Evolutionary conservation across 2,113 vertebrate genomes (phyloP).

Genomic region (Pagrus major): DNA sequence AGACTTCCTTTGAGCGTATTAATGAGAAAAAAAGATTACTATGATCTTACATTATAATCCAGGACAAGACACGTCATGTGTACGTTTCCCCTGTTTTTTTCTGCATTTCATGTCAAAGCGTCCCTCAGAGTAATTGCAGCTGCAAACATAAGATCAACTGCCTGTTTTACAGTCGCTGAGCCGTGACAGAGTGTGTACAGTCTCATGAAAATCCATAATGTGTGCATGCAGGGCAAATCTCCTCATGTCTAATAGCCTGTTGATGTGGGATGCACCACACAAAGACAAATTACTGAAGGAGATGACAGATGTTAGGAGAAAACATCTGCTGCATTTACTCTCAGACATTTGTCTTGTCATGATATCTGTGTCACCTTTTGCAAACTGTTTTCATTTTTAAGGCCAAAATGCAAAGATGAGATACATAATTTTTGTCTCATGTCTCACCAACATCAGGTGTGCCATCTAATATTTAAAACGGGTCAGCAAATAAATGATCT

Average conservation of each 20-base stretch:
- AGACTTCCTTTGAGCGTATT: constrained; percentile 62
- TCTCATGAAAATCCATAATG: constrained; percentile 53
- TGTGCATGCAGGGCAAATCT: constrained; percentile 50
- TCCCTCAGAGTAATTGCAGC: constrained; percentile 30
- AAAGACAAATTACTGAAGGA: constrained; percentile 54
- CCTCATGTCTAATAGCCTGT: constrained; percentile 27
- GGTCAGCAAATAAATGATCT: background rate
- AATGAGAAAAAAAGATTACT: constrained; percentile 69
- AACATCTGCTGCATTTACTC: constrained; percentile 29
- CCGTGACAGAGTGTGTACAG: constrained; percentile 53
- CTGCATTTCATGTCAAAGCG: constrained; percentile 26
- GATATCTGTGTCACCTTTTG: background rate
- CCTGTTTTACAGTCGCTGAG: constrained; percentile 27
- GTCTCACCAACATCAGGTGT: too few species aligned
- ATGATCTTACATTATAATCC: constrained; percentile 72
- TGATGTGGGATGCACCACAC: constrained; percentile 12
- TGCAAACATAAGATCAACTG: constrained; percentile 35
- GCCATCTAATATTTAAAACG: too few species aligned
- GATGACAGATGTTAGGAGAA: constrained; percentile 43
- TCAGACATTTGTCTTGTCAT: constrained; percentile 19
- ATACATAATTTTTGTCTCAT: background rate
- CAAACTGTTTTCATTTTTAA: background rate
- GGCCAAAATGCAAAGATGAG: background rate
- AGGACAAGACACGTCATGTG: constrained; percentile 38
- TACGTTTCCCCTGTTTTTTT: constrained; percentile 30